Conservation (phyloP, 1,140 invertebrate genomes). For the Pygmarrhopalites habei region DNA sequence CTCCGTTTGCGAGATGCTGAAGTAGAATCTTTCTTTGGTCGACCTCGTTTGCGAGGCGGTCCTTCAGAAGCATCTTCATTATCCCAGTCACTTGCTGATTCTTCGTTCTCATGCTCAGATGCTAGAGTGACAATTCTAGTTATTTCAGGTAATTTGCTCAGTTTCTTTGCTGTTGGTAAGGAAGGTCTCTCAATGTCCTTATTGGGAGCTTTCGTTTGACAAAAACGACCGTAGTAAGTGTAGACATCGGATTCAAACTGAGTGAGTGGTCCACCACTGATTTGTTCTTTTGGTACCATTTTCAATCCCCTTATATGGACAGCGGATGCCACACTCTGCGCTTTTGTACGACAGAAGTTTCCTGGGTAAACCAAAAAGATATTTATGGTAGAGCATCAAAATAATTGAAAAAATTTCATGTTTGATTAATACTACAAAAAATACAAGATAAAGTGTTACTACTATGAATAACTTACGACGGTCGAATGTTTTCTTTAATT, state of each 20-base stretch:
- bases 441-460: too few relatives aligned
- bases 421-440: too few relatives aligned
- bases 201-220: slow-evolving; percentile 31
- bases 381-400: neutral
- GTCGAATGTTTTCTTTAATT: slow-evolving; percentile 29
- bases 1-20: too few relatives aligned
- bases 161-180: slow-evolving; percentile 21
- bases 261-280: slow-evolving; percentile 11
- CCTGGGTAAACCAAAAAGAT: slow-evolving; percentile 19
- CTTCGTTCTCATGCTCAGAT: neutral
- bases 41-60: neutral
- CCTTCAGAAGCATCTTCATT: neutral
- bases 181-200: slow-evolving; percentile 13
- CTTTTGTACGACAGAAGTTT: slow-evolving; percentile 28
- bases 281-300: slow-evolving; percentile 14
- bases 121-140: neutral
- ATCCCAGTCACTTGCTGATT: neutral
- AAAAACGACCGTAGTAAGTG: slow-evolving; percentile 31
- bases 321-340: slow-evolving; percentile 37
- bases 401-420: too few relatives aligned
- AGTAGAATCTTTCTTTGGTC: slow-evolving; percentile 3
- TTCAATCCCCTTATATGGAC: slow-evolving; percentile 33
- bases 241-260: slow-evolving; percentile 31
- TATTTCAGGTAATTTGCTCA: slow-evolving; percentile 4
- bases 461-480: slow-evolving; percentile 25